These are phyloP conservation scores for Prunella himalayana DNA, from an alignment of 2,113 vertebrate genomes.

Conservation along the genomic window DNA sequence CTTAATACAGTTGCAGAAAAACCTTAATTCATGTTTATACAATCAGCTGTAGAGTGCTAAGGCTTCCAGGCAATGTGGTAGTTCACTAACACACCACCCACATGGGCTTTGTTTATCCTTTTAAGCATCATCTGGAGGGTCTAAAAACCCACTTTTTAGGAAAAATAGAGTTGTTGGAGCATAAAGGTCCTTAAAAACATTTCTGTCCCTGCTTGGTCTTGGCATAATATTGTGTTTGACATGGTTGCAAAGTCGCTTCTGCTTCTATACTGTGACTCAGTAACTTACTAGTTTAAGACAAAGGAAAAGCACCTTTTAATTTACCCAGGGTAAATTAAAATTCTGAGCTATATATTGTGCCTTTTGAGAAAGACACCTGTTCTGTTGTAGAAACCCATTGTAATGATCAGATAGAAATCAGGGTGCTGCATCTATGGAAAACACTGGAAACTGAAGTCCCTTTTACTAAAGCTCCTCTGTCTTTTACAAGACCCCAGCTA, in stretches of 20 bases:
- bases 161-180: neutral
- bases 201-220: neutral
- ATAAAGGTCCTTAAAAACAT: neutral
- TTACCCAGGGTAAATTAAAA: neutral
- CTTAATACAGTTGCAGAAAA: constrained; percentile 48
- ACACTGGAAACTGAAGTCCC: neutral
- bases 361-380: neutral
- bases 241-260: neutral
- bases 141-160: neutral
- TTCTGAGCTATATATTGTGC: neutral
- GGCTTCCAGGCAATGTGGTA: neutral
- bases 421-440: neutral
- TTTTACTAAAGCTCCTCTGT: neutral
- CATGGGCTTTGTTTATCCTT: neutral
- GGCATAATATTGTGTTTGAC: neutral
- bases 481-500: neutral
- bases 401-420: neutral
- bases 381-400: neutral
- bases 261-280: neutral
- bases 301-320: neutral
- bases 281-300: neutral
- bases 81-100: neutral
- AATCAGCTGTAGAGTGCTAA: constrained; percentile 1
- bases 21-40: constrained; percentile 56
- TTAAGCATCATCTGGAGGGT: neutral